phyloP scores from a whole-genome alignment of 2,797 vertebrate species.

The Furcifer pardalis region DNA sequence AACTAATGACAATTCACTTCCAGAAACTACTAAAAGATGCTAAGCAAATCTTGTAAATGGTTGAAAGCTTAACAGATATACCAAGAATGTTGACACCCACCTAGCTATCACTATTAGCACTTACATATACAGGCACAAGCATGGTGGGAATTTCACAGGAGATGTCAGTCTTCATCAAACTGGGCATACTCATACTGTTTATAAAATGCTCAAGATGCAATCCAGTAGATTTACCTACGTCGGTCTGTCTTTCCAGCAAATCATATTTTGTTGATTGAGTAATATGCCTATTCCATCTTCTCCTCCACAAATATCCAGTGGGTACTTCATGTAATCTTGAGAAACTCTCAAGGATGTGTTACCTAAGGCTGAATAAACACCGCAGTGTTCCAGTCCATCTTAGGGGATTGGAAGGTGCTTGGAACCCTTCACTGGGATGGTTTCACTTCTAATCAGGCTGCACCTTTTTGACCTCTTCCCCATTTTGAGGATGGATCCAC shows the following conservation, averaged over 20 bases:
- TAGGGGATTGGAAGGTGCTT: conserved; percentile 8
- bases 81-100: background rate
- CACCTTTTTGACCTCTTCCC: background rate
- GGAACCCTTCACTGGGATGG: background rate
- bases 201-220: background rate
- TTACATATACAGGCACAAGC: background rate
- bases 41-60: background rate
- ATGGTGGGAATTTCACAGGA: background rate
- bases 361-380: background rate
- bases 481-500: background rate
- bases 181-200: no score
- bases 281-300: background rate
- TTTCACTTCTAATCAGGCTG: conserved; percentile 21
- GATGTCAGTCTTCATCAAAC: no score
- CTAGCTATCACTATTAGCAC: background rate
- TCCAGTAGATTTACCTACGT: background rate
- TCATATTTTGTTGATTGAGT: background rate
- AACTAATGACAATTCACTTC: no score
- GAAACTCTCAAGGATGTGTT: background rate
- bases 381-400: background rate
- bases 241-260: background rate
- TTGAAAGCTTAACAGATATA: background rate
- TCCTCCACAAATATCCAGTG: background rate
- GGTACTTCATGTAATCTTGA: background rate
- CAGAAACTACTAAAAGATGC: background rate